Conservation (phyloP, 2,113 vertebrate genomes). For the Bostrychus sinensis region DNA sequence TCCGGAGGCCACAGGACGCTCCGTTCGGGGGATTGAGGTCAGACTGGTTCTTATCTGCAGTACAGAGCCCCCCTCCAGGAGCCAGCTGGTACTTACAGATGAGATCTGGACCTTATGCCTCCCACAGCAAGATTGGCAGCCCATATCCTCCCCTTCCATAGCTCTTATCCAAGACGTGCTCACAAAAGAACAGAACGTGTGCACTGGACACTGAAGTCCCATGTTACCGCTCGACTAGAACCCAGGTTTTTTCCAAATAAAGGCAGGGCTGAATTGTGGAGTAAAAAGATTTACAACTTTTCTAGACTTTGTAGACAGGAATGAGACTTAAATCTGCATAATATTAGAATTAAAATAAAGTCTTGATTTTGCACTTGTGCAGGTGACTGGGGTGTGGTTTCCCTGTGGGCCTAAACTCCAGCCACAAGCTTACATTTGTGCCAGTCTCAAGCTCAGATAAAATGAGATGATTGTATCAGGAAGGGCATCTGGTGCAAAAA, state of each 20-base stretch:
- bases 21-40: conserved; percentile 60
- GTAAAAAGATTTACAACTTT: not conserved
- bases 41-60: conserved; percentile 55
- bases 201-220: conserved; percentile 8
- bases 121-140: conserved; percentile 43
- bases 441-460: not conserved
- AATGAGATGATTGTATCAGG: no score
- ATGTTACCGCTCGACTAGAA: conserved; percentile 9
- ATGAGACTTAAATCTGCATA: not conserved
- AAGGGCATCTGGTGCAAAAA: no score
- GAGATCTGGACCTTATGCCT: conserved; percentile 53
- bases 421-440: not conserved
- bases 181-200: conserved; percentile 41
- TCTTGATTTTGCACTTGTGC: no score
- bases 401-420: not conserved
- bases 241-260: not conserved
- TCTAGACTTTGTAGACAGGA: not conserved
- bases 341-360: no score
- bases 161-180: conserved; percentile 31
- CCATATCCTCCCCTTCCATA: conserved; percentile 30
- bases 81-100: conserved; percentile 59
- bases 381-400: no score
- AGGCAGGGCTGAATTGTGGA: not conserved
- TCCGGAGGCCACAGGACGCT: conserved; percentile 52
- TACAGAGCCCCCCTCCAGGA: conserved; percentile 36